Conservation (phyloP, 2,113 vertebrate species). For the Struthidea cinerea region DNA sequence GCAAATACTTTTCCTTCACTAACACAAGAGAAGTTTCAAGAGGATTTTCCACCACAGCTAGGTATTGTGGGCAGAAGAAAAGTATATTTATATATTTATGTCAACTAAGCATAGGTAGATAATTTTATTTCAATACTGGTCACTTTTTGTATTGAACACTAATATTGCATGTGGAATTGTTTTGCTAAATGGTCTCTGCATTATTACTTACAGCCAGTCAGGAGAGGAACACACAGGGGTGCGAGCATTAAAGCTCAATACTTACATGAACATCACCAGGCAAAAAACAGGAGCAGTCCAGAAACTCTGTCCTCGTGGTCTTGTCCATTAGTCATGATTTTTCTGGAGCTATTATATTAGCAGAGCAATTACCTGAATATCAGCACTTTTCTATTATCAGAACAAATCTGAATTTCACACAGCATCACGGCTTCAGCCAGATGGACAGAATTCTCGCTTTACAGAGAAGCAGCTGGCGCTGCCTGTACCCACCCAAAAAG, state of each 20-base stretch:
- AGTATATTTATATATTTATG: neutral
- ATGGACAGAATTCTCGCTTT: neutral
- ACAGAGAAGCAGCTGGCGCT: neutral
- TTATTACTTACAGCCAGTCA: neutral
- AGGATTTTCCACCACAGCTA: neutral
- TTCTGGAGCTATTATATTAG: neutral
- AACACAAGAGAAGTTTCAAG: neutral
- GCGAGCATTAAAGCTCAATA: neutral
- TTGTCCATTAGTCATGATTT: neutral
- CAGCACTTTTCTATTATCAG: neutral
- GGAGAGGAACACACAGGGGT: neutral
- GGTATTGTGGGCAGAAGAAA: neutral
- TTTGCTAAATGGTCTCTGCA: neutral
- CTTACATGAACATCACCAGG: neutral
- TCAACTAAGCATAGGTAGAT: neutral
- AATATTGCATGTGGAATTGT: neutral
- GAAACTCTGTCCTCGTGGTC: neutral
- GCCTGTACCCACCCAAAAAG: neutral
- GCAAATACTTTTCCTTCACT: neutral
- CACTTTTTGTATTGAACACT: neutral
- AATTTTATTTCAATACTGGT: neutral
- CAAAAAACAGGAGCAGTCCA: neutral
- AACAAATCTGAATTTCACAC: neutral
- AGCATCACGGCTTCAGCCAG: neutral
- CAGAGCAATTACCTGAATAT: neutral